These are phyloP conservation scores for Rhadinocentrus ornatus DNA, from an alignment of 2,797 vertebrate species.

Conservation along the genomic window DNA sequence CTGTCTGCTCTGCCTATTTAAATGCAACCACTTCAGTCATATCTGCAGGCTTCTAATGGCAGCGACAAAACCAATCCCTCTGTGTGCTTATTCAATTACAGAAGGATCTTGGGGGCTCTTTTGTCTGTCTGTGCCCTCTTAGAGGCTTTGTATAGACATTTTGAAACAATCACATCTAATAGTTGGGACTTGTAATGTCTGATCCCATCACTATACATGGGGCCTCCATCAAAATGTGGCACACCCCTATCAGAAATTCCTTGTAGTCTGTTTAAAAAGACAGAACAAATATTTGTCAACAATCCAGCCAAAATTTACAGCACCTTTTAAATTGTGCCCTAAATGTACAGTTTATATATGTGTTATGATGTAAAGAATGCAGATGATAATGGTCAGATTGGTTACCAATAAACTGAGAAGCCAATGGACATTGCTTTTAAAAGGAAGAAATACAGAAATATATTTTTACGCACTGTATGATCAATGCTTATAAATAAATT, in stretches of 20 bases:
- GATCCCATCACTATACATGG: constrained; percentile 63
- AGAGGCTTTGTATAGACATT: constrained; percentile 69
- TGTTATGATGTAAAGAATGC: not conserved
- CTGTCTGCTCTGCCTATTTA: constrained; percentile 63
- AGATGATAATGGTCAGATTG: not conserved
- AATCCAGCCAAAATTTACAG: constrained; percentile 12
- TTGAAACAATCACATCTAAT: constrained; percentile 73
- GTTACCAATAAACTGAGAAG: not conserved
- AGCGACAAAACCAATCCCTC: constrained; percentile 62
- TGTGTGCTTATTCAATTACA: constrained; percentile 73
- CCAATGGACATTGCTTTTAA: too few relatives aligned
- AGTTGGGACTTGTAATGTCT: constrained; percentile 76
- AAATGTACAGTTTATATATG: not conserved
- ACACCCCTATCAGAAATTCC: constrained; percentile 55
- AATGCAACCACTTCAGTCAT: constrained; percentile 73
- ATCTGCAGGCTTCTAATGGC: constrained; percentile 67
- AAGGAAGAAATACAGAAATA: too few relatives aligned
- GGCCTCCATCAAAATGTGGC: constrained; percentile 49
- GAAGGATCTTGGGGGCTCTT: constrained; percentile 62
- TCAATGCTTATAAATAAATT: too few relatives aligned
- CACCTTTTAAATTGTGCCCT: constrained; percentile 1
- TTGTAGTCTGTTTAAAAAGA: constrained; percentile 37
- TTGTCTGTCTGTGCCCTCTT: constrained; percentile 68
- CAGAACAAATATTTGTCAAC: constrained; percentile 21
- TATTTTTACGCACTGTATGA: too few relatives aligned